Evolutionary conservation across 2,113 vertebrate genomes (phyloP).

Genomic region (Arizona elegans): DNA sequence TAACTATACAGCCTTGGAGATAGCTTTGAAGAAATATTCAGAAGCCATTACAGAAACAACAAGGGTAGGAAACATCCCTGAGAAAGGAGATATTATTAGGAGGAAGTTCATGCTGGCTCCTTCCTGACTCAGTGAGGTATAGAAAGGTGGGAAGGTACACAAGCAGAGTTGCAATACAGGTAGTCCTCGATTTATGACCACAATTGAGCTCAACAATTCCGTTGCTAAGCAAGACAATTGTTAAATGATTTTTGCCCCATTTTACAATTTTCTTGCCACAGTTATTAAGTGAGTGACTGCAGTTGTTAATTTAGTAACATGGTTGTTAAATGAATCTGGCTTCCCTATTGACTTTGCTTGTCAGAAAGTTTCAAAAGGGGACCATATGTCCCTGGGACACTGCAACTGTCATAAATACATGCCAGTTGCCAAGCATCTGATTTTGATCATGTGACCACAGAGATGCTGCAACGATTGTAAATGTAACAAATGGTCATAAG

Average conservation of each 20-base stretch:
- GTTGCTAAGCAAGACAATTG: background rate
- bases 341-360: background rate
- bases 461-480: too few relatives aligned
- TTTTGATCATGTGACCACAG: too few relatives aligned
- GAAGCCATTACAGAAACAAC: background rate
- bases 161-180: background rate
- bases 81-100: background rate
- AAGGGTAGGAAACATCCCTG: background rate
- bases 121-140: background rate
- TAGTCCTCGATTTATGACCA: background rate
- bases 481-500: background rate
- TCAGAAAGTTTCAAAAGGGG: background rate
- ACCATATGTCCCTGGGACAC: too few relatives aligned
- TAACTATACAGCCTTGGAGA: background rate
- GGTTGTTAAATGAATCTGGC: background rate
- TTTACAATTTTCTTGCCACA: background rate
- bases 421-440: too few relatives aligned
- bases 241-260: background rate
- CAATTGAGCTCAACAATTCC: background rate
- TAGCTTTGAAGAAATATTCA: background rate
- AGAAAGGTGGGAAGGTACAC: background rate
- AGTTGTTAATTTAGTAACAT: background rate
- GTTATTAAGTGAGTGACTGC: background rate
- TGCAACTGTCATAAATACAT: too few relatives aligned
- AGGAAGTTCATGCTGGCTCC: background rate